Conservation (phyloP, 2,888 invertebrate genomes). For the Megastigmus dorsalis region DNA sequence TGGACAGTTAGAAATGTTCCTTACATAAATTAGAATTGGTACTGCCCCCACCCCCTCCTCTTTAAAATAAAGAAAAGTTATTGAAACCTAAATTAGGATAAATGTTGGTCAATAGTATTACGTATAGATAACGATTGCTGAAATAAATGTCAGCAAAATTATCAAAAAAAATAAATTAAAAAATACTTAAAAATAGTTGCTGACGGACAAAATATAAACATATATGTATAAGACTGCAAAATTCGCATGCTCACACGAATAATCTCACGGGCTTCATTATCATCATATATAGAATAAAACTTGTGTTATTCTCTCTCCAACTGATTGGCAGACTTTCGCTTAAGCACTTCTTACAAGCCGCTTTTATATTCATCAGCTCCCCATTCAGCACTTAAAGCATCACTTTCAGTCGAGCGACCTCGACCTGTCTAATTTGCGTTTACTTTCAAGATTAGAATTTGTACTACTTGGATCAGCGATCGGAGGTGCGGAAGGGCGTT, state of each 20-base stretch:
- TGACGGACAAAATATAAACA: too few relatives aligned
- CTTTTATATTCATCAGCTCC: neutral
- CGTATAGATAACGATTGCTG: too few relatives aligned
- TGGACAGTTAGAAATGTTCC: too few relatives aligned
- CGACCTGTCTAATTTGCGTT: slow-evolving; percentile 72
- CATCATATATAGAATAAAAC: neutral
- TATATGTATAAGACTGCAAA: neutral
- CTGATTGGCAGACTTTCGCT: slow-evolving; percentile 4
- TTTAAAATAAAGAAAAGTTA: too few relatives aligned
- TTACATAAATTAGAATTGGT: too few relatives aligned
- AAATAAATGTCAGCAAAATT: too few relatives aligned
- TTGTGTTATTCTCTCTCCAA: neutral
- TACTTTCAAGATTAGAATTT: slow-evolving; percentile 72
- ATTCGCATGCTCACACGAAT: slow-evolving; percentile 10
- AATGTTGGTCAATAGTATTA: too few relatives aligned
- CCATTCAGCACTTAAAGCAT: neutral
- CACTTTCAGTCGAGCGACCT: slow-evolving; percentile 69
- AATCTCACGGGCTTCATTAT: slow-evolving; percentile 12
- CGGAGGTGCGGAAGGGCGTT: slow-evolving; percentile 56
- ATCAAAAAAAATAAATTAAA: neutral
- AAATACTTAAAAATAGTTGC: neutral
- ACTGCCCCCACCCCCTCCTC: too few relatives aligned
- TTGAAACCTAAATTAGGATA: too few relatives aligned
- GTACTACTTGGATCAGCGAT: slow-evolving; percentile 61
- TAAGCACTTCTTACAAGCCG: neutral